Conservation (phyloP, 64 coral and sea anemone species). For the Acropora yongei region DNA sequence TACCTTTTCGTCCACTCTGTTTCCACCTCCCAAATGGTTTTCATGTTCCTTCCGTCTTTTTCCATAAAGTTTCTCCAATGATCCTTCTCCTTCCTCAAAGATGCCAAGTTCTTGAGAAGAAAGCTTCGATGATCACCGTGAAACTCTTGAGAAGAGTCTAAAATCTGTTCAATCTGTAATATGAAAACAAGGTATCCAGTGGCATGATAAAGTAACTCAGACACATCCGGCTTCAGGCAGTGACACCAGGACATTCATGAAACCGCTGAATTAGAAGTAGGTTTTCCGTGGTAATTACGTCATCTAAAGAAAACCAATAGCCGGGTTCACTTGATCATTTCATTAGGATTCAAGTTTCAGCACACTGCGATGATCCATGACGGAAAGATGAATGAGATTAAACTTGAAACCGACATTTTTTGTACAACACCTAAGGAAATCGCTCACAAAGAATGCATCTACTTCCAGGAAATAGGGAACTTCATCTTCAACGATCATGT, state of each 20-base stretch:
- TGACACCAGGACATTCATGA: neutral
- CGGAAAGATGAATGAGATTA: neutral
- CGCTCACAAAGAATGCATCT: neutral
- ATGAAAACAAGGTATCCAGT: neutral
- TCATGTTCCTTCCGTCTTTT: constrained; percentile 12
- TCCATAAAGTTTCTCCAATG: constrained; percentile 27
- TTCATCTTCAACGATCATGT: neutral
- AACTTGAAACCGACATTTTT: neutral
- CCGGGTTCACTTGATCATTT: neutral
- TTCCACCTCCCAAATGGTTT: constrained; percentile 2
- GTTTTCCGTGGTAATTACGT: neutral
- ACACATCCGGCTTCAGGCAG: neutral
- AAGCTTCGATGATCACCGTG: neutral
- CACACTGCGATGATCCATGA: neutral
- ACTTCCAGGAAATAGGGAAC: neutral
- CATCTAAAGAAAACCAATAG: neutral
- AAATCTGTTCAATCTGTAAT: constrained; percentile 28
- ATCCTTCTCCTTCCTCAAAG: constrained; percentile 3
- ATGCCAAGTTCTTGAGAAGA: constrained; percentile 3
- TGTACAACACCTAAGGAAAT: neutral
- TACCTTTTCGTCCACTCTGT: constrained; percentile 37
- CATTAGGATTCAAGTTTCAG: neutral
- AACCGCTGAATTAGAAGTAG: neutral
- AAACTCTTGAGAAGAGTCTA: constrained; percentile 9
- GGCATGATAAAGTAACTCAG: neutral